These are phyloP conservation scores for Coecobrya sp. DNA, from an alignment of 2,888 invertebrate genomes.

Conservation along the genomic window DNA sequence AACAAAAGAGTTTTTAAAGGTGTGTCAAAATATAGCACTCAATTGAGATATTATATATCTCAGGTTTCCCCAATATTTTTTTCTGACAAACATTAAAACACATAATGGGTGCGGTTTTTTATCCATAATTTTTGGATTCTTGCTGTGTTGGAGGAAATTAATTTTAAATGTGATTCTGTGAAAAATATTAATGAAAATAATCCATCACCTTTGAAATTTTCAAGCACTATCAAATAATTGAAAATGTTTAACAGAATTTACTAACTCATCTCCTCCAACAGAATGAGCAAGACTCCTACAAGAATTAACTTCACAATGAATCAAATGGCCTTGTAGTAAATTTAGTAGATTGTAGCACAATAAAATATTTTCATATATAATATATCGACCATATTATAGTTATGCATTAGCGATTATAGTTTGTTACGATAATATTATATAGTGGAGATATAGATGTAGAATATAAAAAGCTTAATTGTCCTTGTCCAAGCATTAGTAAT, in stretches of 20 bases:
- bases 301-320: conserved; percentile 76
- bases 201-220: conserved; percentile 4
- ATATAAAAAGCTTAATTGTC: too few relatives aligned
- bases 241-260: conserved; percentile 31
- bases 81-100: conserved; percentile 68
- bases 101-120: conserved; percentile 66
- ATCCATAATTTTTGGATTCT: conserved; percentile 44
- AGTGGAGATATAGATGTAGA: too few relatives aligned
- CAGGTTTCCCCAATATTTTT: neutral
- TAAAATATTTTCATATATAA: neutral
- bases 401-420: too few relatives aligned
- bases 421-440: too few relatives aligned
- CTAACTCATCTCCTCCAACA: conserved; percentile 35
- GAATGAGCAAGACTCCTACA: conserved; percentile 62
- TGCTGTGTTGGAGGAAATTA: conserved; percentile 53
- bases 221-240: conserved; percentile 21
- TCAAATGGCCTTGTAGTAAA: conserved; percentile 77
- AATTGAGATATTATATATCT: too few relatives aligned
- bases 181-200: neutral
- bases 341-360: conserved; percentile 28
- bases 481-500: too few relatives aligned
- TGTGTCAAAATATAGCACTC: neutral
- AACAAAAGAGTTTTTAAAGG: neutral
- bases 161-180: neutral
- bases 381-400: too few relatives aligned